Conservation (phyloP, 2,888 invertebrate genomes). For the Drosophila ustulata region DNA sequence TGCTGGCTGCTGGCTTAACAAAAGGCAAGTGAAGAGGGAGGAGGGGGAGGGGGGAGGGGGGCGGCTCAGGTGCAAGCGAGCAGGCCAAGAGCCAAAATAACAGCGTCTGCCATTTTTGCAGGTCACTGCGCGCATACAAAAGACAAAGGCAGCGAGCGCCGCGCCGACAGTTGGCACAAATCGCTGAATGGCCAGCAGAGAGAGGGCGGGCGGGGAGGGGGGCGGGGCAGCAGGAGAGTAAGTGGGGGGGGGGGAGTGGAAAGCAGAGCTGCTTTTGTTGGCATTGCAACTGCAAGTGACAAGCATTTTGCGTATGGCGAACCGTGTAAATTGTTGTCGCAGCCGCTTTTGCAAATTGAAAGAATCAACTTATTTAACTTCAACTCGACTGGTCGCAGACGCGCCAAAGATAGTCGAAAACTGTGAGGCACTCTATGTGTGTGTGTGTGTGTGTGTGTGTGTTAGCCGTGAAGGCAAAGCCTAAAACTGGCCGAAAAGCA, state of each 20-base stretch:
- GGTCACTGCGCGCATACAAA: conserved; percentile 83
- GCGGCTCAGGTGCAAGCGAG: conserved; percentile 22
- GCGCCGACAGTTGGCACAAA: conserved; percentile 77
- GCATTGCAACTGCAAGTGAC: conserved; percentile 70
- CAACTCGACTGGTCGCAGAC: conserved; percentile 1
- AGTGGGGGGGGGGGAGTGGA: background rate
- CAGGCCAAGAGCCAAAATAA: conserved; percentile 60
- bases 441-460: conserved; percentile 4
- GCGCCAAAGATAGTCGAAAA: conserved; percentile 7
- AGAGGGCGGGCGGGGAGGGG: background rate
- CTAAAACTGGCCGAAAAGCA: conserved; percentile 7
- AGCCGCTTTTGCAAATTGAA: conserved; percentile 33
- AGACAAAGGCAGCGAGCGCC: conserved; percentile 60
- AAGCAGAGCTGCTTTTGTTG: conserved; percentile 56
- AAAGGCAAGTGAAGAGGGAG: background rate
- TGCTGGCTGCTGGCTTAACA: background rate
- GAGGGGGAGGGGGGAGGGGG: no score
- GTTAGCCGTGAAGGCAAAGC: background rate
- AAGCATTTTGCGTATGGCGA: conserved; percentile 77
- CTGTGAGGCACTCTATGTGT: background rate
- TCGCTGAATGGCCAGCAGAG: conserved; percentile 53
- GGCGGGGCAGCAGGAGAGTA: background rate
- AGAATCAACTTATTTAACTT: conserved; percentile 37
- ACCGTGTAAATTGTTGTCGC: conserved; percentile 66
- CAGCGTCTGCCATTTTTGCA: conserved; percentile 83